Percentiles rank a stretch among this genome's conserved stretches.
Evolutionary conservation across 2,888 invertebrate genomes (phyloP).

Genomic region (Drosophila gaucha): DNA sequence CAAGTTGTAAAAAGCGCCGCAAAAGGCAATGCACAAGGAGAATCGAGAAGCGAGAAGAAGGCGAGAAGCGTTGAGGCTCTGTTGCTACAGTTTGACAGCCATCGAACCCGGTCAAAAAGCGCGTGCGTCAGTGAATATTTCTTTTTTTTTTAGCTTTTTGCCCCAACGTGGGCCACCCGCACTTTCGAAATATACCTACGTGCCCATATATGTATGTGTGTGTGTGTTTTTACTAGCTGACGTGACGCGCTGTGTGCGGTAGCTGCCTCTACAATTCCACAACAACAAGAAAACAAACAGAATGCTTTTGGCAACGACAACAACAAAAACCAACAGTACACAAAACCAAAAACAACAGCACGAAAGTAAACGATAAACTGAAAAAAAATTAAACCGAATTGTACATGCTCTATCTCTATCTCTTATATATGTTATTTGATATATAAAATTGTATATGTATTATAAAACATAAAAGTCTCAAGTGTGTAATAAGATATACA

Average conservation of each 20-base stretch:
- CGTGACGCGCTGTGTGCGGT: conserved; percentile 63
- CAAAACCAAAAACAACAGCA: conserved; percentile 28
- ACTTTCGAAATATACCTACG: conserved; percentile 20
- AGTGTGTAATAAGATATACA: no score
- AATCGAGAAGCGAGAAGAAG: conserved; percentile 28
- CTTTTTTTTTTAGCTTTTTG: conserved; percentile 19
- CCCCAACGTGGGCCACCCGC: conserved; percentile 59
- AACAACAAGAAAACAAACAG: conserved; percentile 33
- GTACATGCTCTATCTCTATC: conserved; percentile 23
- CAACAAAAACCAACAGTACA: conserved; percentile 27
- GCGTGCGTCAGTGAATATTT: conserved; percentile 73
- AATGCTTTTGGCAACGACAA: conserved; percentile 59
- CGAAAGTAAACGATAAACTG: conserved; percentile 30
- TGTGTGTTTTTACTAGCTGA: conserved; percentile 45
- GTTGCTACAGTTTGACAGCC: conserved; percentile 51
- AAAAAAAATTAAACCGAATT: conserved; percentile 20
- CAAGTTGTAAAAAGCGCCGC: conserved; percentile 77
- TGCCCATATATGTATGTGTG: conserved; percentile 13
- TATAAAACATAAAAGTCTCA: neutral
- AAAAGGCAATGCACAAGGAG: conserved; percentile 41
- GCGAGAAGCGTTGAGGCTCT: conserved; percentile 23
- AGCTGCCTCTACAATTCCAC: conserved; percentile 40
- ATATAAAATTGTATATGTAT: neutral
- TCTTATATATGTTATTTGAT: neutral
- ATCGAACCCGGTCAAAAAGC: conserved; percentile 41